These are phyloP conservation scores for Tarsius wallacei DNA, from an alignment of 2,797 vertebrate species.

Conservation along the genomic window DNA sequence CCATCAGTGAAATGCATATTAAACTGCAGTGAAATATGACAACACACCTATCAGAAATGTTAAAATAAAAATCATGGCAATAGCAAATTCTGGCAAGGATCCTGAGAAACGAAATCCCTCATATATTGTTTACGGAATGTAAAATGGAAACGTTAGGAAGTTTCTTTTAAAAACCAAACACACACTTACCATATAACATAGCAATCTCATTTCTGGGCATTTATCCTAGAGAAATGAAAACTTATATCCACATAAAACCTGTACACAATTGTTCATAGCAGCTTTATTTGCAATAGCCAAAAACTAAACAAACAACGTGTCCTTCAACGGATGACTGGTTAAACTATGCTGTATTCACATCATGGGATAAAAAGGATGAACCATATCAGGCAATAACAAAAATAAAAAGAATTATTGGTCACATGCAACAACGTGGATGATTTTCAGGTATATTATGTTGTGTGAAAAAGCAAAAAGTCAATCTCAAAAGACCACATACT, in stretches of 20 bases:
- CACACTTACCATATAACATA: neutral
- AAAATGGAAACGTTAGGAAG: slow-evolving; percentile 1
- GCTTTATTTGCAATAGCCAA: neutral
- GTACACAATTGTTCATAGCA: neutral
- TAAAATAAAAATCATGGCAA: slow-evolving; percentile 52
- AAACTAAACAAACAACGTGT: neutral
- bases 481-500: neutral
- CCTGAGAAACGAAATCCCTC: neutral
- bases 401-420: neutral
- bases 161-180: neutral
- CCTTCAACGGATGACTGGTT: neutral
- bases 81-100: neutral
- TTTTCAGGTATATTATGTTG: neutral
- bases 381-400: neutral
- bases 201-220: neutral
- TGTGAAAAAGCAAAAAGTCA: neutral
- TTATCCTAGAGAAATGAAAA: slow-evolving; percentile 47
- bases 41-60: neutral
- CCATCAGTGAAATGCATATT: slow-evolving; percentile 12
- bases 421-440: neutral
- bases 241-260: neutral
- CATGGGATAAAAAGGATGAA: neutral
- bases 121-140: neutral
- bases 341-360: neutral
- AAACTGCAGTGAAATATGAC: neutral